Evolutionary conservation across 1,140 invertebrate species (phyloP).

Genomic region (Aphaenogaster rudis): DNA sequence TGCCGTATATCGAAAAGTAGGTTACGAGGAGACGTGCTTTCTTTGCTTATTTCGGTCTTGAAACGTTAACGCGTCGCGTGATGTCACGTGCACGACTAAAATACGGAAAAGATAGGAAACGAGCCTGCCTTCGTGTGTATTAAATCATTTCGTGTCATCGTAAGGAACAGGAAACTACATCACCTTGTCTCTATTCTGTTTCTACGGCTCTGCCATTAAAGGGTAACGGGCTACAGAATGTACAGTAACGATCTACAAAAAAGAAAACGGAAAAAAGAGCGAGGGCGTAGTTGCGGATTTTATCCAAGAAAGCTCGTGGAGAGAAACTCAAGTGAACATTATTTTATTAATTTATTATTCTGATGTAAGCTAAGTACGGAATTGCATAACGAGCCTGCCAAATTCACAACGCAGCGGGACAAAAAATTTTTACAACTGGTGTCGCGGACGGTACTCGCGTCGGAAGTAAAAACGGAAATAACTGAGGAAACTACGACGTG

Average conservation of each 20-base stretch:
- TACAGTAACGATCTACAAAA: background rate
- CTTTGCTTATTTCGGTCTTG: slow-evolving; percentile 44
- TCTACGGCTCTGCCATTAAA: slow-evolving; percentile 7
- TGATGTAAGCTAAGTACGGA: background rate
- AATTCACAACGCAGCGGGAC: background rate
- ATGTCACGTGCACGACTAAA: slow-evolving; percentile 29
- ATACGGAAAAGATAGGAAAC: slow-evolving; percentile 7
- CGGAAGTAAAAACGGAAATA: slow-evolving; percentile 46
- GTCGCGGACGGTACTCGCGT: background rate
- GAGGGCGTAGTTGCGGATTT: background rate
- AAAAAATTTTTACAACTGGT: slow-evolving; percentile 41
- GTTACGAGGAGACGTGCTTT: slow-evolving; percentile 34
- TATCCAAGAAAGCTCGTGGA: slow-evolving; percentile 1
- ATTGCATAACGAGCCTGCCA: slow-evolving; percentile 13
- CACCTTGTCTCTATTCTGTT: slow-evolving; percentile 8
- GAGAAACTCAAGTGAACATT: slow-evolving; percentile 5
- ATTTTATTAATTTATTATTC: slow-evolving; percentile 31
- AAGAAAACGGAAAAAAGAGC: background rate
- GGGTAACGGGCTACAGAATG: background rate
- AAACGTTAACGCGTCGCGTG: slow-evolving; percentile 28
- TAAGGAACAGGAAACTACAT: slow-evolving; percentile 11
- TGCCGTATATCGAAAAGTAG: slow-evolving; percentile 30
- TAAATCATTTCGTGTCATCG: slow-evolving; percentile 48
- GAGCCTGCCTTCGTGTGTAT: slow-evolving; percentile 13
- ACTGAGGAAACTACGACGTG: slow-evolving; percentile 5